Base-by-base conservation (phyloP, 1,140 invertebrate species). In the Mylabris phalerata region DNA sequence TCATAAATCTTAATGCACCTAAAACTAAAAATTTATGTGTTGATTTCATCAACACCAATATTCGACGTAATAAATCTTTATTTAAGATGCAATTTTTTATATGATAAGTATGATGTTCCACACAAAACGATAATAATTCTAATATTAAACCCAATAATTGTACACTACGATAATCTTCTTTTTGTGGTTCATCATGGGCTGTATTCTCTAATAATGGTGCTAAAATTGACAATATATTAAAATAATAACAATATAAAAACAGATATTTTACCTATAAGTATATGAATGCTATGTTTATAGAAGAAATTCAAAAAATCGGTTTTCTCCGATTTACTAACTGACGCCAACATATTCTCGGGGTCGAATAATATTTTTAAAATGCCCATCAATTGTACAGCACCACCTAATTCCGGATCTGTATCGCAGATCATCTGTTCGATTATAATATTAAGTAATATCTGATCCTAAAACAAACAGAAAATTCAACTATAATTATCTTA, bases 41-140 rank as follows among this genome's bases (percentile, higher is more conserved):
- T 27, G 95, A 98, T 75, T 95, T 95, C 89, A 98, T 95, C 45
- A 98, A 81, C 58, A 98, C 92, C 60, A 98, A 79, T 73, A 99
- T 93, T 75, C 91, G 84, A 73, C 91, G 86, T 50, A 99, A 81
- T 60, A 99, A 80, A 80, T 99, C 95, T 80, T 96, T 98, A 75
- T 93, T 93, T 64, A 98, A 84, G 74, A 98, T 91, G 76, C 93
- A 98, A 72, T 96, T 98, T 75, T 98, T 98, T 71, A 98, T 97
- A 76, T 98, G 95, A 79, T 96, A 98, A 46, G 92, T 93, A 78
- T 99, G 98, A 80, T 98, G 95, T 77, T 99, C 97, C n/a, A 99
- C 94, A 78, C 96, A 99, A 76, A 99, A 99, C n/a, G 93, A 93
- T 49, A 99, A 79, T 63, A 99, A 78, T 75, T 99, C 96, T 55